Base-by-base conservation (phyloP, 2,113 vertebrate genomes). In the Cryptotis parvus region DNA sequence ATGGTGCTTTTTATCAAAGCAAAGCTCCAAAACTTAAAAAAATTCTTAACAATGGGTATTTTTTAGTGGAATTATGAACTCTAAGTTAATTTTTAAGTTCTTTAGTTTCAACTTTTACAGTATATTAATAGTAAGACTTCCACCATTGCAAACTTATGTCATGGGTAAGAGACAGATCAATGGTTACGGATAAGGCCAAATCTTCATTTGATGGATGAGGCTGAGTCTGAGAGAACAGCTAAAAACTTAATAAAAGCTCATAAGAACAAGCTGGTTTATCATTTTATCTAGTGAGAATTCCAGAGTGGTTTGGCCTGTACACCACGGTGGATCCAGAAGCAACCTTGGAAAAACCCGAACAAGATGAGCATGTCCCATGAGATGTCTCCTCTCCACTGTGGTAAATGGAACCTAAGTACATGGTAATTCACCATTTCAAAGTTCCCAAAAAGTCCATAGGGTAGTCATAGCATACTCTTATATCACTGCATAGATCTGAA, bases 291-390 rank as follows among this genome's bases (percentile, higher is more conserved):
- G 26, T 9, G 61, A 58, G 58, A 49, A 7, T 63, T 2, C 9
- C 33, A 14, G 29, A 26, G n/a, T 31, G 29, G n/a, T n/a, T 39
- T 16, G 35, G 20, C 39, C 24, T 79, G 9, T 9, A 31, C n/a
- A 35, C 31, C 18, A 4, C 3, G 0, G 5, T 1, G 6, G 33
- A 24, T 41, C 52, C 61, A 27, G 29, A 43, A 3, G 52, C 15
- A 33, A 39, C 26, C 3, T 11, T 15, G 12, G 29, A 58, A 35
- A 43, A 6, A 3, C 8, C 3, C 10, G 7, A 15, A 43, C 5
- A 39, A 9, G n/a, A 1, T 1, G 20, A 22, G 3, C 7, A 6
- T 15, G 3, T n/a, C 31, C 29, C 26, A 39, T n/a, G 11, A 35
- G 61, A 4, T n/a, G 4, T 6, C 16, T 0, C 55, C 29, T 70